Evolutionary conservation across 2,113 vertebrate genomes (phyloP).

Genomic region (Lanius ludovicianus): DNA sequence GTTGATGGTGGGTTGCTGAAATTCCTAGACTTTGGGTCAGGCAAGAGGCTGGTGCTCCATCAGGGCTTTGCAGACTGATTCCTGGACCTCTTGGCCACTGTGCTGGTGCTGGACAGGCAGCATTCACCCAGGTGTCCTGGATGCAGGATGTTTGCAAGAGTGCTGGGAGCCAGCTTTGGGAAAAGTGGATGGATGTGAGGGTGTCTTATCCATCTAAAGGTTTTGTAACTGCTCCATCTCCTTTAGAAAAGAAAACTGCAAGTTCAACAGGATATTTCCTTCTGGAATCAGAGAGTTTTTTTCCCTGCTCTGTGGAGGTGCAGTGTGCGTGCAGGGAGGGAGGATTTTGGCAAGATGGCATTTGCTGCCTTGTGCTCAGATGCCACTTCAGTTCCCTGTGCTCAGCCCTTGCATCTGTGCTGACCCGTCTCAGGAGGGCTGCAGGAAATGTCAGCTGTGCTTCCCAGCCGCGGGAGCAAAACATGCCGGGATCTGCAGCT

Average conservation of each 20-base stretch:
- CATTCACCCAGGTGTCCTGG: fast-evolving
- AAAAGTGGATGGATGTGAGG: background rate
- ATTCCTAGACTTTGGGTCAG: background rate
- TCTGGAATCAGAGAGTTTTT: background rate
- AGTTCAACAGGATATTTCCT: background rate
- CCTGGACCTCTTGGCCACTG: background rate
- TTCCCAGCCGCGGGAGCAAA: fast-evolving
- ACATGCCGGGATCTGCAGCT: background rate
- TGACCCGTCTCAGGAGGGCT: fast-evolving
- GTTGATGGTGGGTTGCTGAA: background rate
- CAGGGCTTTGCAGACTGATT: background rate
- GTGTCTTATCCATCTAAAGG: background rate
- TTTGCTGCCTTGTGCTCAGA: background rate
- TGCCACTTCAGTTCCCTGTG: background rate
- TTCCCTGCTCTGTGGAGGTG: fast-evolving
- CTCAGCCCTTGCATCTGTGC: background rate
- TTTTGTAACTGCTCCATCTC: background rate
- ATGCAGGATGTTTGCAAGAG: fast-evolving
- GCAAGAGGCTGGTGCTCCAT: background rate
- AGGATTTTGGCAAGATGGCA: background rate
- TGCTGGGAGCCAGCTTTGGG: background rate
- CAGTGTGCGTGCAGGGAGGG: fast-evolving
- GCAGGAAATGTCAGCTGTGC: background rate
- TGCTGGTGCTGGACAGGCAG: background rate
- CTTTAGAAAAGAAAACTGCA: background rate